Evolutionary conservation across 2,888 invertebrate genomes (phyloP).

Genomic region (Kuschelorhynchus macadamiae): DNA sequence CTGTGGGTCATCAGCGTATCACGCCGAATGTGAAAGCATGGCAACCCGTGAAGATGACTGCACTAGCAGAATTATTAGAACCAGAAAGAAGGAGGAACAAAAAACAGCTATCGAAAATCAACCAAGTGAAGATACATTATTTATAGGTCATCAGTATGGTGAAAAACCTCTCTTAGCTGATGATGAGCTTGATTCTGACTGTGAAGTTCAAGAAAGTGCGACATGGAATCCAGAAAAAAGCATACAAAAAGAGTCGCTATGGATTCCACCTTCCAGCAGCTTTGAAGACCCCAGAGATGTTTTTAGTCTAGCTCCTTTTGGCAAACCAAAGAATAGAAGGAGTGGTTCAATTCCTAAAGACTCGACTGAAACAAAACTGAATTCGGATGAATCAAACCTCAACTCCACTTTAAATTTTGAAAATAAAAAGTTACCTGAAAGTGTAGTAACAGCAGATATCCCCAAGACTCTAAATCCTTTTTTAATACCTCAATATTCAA

Average conservation of each 20-base stretch:
- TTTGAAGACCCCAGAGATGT: constrained; percentile 73
- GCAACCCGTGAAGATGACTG: constrained; percentile 75
- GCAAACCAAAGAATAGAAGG: constrained; percentile 59
- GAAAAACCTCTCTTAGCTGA: constrained; percentile 82
- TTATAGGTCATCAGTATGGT: constrained; percentile 83
- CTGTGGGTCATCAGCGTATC: constrained; percentile 79
- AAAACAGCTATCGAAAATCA: constrained; percentile 61
- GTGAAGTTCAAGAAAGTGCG: constrained; percentile 63
- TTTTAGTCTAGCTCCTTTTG: constrained; percentile 80
- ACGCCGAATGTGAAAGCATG: constrained; percentile 81
- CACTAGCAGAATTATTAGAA: constrained; percentile 70
- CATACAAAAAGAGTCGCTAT: constrained; percentile 56
- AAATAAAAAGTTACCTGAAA: constrained; percentile 4
- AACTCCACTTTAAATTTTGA: neutral
- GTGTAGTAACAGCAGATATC: constrained; percentile 1
- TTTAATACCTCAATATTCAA: constrained; percentile 55
- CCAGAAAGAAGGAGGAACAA: constrained; percentile 69
- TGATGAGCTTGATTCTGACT: constrained; percentile 81
- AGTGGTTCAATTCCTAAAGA: too few relatives aligned
- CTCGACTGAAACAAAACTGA: constrained; percentile 22
- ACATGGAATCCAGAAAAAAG: constrained; percentile 58
- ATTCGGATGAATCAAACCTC: neutral
- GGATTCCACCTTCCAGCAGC: constrained; percentile 65
- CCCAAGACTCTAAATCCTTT: constrained; percentile 62
- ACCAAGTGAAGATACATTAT: constrained; percentile 71